Base-by-base conservation (phyloP, 2,113 vertebrate genomes). In the Bambusicola thoracicus region DNA sequence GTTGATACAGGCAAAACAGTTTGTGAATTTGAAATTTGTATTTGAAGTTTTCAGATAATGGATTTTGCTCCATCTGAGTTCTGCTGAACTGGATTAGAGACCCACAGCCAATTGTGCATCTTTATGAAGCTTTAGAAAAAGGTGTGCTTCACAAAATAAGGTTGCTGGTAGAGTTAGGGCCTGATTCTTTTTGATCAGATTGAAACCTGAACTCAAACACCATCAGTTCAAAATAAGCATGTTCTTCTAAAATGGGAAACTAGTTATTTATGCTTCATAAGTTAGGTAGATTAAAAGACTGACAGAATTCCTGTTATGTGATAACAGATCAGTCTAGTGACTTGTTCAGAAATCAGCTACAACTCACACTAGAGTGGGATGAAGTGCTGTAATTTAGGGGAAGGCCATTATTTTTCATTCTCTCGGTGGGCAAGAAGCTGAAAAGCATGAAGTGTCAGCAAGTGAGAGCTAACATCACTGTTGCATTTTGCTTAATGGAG, bases 121-220 rank as follows among this genome's bases (percentile, higher is more conserved):
- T 16, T 56, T 19, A 41, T n/a, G 21, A 76, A 87, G 68, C 15
- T 84, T 67, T 8, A 16, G 46, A 49, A 87, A 25, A 67, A 1
- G 8, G 4, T 6, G 8, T 55, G 70, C 34, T 21, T 75, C 13
- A 24, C 0, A 1, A 49, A 43, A 13, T 6, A 49, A 24, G 5
- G 8, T 32, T 92, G 40, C 13, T 9, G 6, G 11, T 61, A 32
- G 59, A 70, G 32, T 48, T 63, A 74, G 20, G 3, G 1, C 58
- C 20, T 75, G 20, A 41, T 34, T 38, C 8, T 14, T 58, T 67
- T 46, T 36, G 25, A 21, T 18, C 30, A 38, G 41, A 29, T 10
- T 68, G n/a, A 46, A 70, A 67, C 10, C 10, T 36, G 29, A 18
- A n/a, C 30, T 75, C 18, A 75, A 53, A 13, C 25, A 41, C 9